These are phyloP conservation scores for Trissolcus brochymenae DNA, from an alignment of 2,888 invertebrate genomes.

Conservation along the genomic window DNA sequence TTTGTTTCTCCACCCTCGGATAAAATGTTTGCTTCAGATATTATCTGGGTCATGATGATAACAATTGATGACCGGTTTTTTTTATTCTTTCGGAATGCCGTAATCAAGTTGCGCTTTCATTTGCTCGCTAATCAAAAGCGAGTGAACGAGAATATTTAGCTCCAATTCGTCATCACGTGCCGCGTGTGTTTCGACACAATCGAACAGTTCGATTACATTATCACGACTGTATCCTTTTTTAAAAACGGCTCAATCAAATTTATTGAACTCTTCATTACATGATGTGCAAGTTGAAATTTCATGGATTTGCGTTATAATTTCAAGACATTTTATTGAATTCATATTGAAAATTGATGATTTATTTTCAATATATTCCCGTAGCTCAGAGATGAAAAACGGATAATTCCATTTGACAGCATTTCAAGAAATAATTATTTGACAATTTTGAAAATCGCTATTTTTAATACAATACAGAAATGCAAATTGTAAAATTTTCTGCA, in stretches of 20 bases:
- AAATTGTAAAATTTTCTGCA: not conserved
- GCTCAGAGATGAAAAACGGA: too few relatives aligned
- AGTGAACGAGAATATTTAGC: not conserved
- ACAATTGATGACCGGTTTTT: not conserved
- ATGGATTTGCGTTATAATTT: too few relatives aligned
- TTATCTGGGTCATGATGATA: not conserved
- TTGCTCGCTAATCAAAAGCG: not conserved
- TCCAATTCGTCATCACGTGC: not conserved
- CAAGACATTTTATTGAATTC: too few relatives aligned
- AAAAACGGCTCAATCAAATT: not conserved
- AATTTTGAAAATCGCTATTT: too few relatives aligned
- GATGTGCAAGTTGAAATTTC: not conserved
- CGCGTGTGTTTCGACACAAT: not conserved
- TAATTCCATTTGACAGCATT: too few relatives aligned
- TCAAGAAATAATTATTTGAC: too few relatives aligned
- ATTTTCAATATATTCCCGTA: too few relatives aligned
- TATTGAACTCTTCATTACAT: not conserved
- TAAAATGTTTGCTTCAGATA: constrained; percentile 10
- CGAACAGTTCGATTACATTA: not conserved
- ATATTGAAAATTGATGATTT: too few relatives aligned
- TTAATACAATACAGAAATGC: too few relatives aligned
- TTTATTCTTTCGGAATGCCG: not conserved
- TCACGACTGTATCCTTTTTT: not conserved
- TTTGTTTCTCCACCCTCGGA: not conserved
- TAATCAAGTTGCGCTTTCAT: not conserved